Evolutionary conservation across 2,113 vertebrate species (phyloP), one percentile per base, ranked within the genome.

Genomic region (Sigmodon hispidus): DNA sequence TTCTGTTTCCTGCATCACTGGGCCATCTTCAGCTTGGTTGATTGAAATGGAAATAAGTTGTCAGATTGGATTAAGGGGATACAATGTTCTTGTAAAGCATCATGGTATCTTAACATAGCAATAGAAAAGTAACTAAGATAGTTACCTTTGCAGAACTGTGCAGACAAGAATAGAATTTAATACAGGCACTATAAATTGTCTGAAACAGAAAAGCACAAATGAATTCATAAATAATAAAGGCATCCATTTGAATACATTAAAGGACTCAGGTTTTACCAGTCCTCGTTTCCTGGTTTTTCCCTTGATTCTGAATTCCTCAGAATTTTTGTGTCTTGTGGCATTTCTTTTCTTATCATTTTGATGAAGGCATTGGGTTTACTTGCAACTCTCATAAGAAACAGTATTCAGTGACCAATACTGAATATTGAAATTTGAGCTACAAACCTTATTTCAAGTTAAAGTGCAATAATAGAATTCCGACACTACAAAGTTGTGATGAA

Each of bases 391-490:
- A 45, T 67, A 76, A 85, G 7, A 84, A 17, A 19, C n/a, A 84
- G 55, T 80, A n/a, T 43, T 61, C 15, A 19, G 21, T 57, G 52
- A 50, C 61, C 1, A 67, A n/a, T n/a, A n/a, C n/a, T n/a, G n/a
- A n/a, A n/a, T n/a, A n/a, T n/a, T n/a, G n/a, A n/a, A n/a, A n/a
- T n/a, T n/a, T n/a, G n/a, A n/a, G n/a, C 89, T 48, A 36, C 40
- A 95, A 81, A 88, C 22, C 77, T 87, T 72, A 87, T 94, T 92
- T 92, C 67, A 90, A 50, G 34, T 85, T 67, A 79, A 91, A 48
- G 15, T 91, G 77, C 91, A 55, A 13, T 12, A 59, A 86, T 69
- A 34, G 29, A 43, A n/a, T 1, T 40, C 22, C 29, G 9, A n/a
- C 31, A 50, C 61, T 87, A 43, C 57, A 61, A 21, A 79, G 15